Base-by-base conservation (phyloP, 2,113 vertebrate species). In the Nothobranchius furzeri region DNA sequence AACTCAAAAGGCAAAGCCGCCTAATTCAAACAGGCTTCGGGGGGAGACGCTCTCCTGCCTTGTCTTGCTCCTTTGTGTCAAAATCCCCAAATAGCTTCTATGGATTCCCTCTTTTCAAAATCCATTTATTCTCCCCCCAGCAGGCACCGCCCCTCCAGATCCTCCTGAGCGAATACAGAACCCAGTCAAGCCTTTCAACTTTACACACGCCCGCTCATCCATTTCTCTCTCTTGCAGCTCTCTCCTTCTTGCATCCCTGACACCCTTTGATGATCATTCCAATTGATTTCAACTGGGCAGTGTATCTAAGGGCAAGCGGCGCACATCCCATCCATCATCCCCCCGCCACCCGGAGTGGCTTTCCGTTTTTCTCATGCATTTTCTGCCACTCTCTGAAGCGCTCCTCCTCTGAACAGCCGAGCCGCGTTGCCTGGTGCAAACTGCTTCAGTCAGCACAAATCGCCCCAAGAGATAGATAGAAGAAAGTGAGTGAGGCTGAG, bases 381-480 rank as follows among this genome's bases (percentile, higher is more conserved):
- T 68, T 56, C 58, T 70, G 59, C 72, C 83, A 66, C 73, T 70
- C 75, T 70, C 76, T 69, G 65, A 56, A 67, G 66, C 17, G 73
- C 77, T 82, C 65, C 75, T 81, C 68, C 68, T 61, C 73, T 64
- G 17, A 85, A 73, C 58, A 55, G 73, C 54, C 46, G 68, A 75
- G 70, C 78, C 37, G 37, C 37, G 3, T 20, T 40, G 37, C 37
- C 37, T 71, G 67, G 70, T 36, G 60, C 79, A 91, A 91, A 92
- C 85, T 84, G 89, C 92, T 80, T 87, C 80, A 83, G 90, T 92
- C 92, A 92, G 91, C 92, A 90, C 47, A 90, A 92, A 88, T 68
- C 73, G 82, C 78, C 79, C 73, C 53, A 64, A 76, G 78, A 87
- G 77, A 88, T 67, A 78, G 79, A 84, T 64, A 40, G 78, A 76